Evolutionary conservation across 2,797 vertebrate species (phyloP).

Genomic region (Danio albolineatus): DNA sequence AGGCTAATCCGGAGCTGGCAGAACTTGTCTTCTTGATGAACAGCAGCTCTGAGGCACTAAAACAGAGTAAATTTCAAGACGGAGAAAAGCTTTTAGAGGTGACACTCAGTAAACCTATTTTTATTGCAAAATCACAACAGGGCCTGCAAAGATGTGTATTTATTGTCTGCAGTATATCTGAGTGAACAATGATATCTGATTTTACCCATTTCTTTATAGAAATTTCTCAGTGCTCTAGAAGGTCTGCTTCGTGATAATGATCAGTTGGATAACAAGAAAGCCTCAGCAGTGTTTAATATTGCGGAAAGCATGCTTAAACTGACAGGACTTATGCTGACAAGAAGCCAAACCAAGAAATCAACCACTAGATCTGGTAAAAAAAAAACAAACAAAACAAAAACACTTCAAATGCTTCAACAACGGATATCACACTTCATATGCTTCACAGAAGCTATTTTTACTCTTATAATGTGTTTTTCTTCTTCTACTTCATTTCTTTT

Average conservation of each 20-base stretch:
- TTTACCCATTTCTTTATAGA: conserved; percentile 60
- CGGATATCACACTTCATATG: neutral
- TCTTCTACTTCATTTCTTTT: conserved; percentile 9
- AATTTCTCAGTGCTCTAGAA: conserved; percentile 66
- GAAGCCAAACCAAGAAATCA: conserved; percentile 12
- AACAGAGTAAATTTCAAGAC: conserved; percentile 16
- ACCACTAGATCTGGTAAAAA: conserved; percentile 66
- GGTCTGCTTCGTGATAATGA: conserved; percentile 49
- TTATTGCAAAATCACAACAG: conserved; percentile 41
- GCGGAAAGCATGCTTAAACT: conserved; percentile 69
- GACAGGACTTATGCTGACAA: conserved; percentile 54
- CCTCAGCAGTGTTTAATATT: conserved; percentile 68
- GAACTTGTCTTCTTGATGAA: conserved; percentile 40
- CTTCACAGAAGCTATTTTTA: neutral
- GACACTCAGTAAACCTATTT: conserved; percentile 14
- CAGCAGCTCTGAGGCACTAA: conserved; percentile 56
- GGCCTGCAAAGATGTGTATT: neutral
- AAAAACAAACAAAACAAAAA: no score
- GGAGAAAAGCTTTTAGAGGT: conserved; percentile 67
- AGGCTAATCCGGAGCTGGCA: conserved; percentile 46
- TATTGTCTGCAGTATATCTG: no score
- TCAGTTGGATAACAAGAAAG: conserved; percentile 57
- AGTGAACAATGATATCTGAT: conserved; percentile 2
- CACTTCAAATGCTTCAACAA: neutral
- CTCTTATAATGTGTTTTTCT: neutral